Percentiles rank a stretch among this genome's conserved stretches.
These are phyloP conservation scores for Smithornis capensis DNA, from an alignment of 2,113 vertebrate genomes.

Conservation along the genomic window DNA sequence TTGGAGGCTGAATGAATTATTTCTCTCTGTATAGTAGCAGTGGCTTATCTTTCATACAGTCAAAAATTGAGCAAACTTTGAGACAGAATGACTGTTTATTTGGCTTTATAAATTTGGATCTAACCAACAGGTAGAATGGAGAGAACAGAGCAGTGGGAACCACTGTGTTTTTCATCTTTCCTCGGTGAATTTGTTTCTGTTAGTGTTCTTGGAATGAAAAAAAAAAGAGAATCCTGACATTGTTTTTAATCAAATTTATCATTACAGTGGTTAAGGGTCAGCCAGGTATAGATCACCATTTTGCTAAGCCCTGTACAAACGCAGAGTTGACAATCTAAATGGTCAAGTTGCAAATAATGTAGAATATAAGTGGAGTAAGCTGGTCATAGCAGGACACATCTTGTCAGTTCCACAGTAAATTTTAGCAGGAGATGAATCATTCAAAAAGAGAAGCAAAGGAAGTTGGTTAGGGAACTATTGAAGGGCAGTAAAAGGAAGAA, in stretches of 20 bases:
- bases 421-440: neutral
- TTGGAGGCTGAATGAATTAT: constrained; percentile 46
- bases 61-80: constrained; percentile 11
- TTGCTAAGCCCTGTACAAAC: neutral
- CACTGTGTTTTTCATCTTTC: neutral
- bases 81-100: neutral
- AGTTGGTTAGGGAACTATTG: neutral
- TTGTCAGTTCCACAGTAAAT: neutral
- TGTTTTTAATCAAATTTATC: neutral
- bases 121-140: neutral
- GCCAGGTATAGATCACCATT: neutral
- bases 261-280: neutral
- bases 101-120: constrained; percentile 19
- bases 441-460: neutral
- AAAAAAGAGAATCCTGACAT: neutral
- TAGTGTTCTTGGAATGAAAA: neutral
- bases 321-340: neutral
- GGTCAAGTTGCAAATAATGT: neutral
- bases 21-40: constrained; percentile 30
- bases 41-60: constrained; percentile 40
- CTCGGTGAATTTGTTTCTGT: neutral
- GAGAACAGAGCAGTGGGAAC: neutral
- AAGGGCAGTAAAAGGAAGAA: neutral
- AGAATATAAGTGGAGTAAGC: neutral
- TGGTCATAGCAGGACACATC: neutral